Evolutionary conservation across 2,113 vertebrate species (phyloP), one percentile per base, ranked within the genome.

Genomic region (Barbus barbus): DNA sequence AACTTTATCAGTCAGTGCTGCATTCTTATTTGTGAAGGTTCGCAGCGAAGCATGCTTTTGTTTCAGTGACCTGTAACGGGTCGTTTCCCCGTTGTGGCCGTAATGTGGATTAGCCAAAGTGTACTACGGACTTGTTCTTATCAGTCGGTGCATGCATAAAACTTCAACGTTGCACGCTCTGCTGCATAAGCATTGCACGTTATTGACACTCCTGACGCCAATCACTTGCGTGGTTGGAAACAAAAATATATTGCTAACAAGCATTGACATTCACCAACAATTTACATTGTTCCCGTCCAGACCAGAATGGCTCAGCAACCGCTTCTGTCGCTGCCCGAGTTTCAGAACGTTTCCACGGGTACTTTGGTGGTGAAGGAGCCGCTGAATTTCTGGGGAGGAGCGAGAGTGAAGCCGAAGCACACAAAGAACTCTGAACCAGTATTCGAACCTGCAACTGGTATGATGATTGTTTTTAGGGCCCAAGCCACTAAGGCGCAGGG

Each of bases 391-490:
- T 96, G 97, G 88, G 93, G 78, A 1, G 98, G 97, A 0, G 78
- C 73, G 76, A 93, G 97, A 46, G 91, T 96, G 26, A 91, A 95
- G 22, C 94, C 95, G 61, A 36, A 71, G 0, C 93, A 95, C 28
- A 72, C 91, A 20, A 92, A 90, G 0, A 92, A 93, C 87, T 69
- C 86, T 0, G 96, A 98, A 87, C 92, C 95, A 3, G 95, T 97
- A 0, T 97, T 94, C 4, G 97, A 99, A 78, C 98, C 98, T 0
- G 96, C 97, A 16, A 98, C 97, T 7, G 98, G 97, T 97, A 92
- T 78, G 81, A 26, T 51, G 1, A n/a, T n/a, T n/a, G n/a, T n/a
- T n/a, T n/a, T n/a, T n/a, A n/a, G n/a, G n/a, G n/a, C n/a, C n/a
- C n/a, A n/a, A n/a, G n/a, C n/a, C n/a, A n/a, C n/a, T n/a, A n/a